Evolutionary conservation across 2,888 invertebrate species (phyloP).

Genomic region (Melipona bicolor): DNA sequence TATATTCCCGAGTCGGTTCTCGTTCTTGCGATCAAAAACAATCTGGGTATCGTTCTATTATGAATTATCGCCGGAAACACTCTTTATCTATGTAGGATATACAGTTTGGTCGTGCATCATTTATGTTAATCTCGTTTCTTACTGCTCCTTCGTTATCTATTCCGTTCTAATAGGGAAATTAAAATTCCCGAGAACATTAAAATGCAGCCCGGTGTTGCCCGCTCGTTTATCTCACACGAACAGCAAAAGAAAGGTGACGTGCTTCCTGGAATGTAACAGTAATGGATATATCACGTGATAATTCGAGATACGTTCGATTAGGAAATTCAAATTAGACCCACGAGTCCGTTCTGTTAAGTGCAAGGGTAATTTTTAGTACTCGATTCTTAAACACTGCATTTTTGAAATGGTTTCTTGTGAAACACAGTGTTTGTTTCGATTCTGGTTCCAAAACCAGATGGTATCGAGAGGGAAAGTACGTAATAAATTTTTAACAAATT

Average conservation of each 20-base stretch:
- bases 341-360: no score
- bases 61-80: slow-evolving; percentile 28
- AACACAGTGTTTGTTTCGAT: not conserved
- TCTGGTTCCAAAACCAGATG: not conserved
- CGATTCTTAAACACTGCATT: no score
- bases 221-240: not conserved
- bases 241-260: not conserved
- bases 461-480: not conserved
- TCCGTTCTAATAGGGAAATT: slow-evolving; percentile 5
- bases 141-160: not conserved
- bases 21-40: slow-evolving; percentile 45
- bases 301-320: not conserved
- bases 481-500: not conserved
- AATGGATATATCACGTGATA: not conserved
- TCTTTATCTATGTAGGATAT: not conserved
- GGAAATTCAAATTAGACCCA: not conserved
- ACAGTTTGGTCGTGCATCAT: not conserved
- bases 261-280: not conserved
- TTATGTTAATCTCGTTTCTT: slow-evolving; percentile 11
- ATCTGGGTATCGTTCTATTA: slow-evolving; percentile 36
- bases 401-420: no score
- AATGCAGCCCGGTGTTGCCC: not conserved
- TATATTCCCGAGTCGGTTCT: slow-evolving; percentile 43
- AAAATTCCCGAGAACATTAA: not conserved
- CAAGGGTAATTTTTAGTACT: no score